Base-by-base conservation (phyloP, 2,888 invertebrate genomes). In the Nomada fucata region DNA sequence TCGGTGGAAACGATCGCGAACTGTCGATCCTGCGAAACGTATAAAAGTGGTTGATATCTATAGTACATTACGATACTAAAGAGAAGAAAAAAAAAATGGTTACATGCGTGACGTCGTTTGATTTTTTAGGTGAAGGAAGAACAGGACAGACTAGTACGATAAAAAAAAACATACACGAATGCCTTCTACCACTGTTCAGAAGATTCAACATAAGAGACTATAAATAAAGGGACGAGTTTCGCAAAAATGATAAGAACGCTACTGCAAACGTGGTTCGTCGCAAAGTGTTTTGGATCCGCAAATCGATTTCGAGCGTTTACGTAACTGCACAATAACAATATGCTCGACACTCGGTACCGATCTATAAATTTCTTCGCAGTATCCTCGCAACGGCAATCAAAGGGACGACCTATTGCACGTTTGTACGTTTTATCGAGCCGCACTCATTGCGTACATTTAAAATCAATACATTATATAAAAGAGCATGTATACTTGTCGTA, bases 351-450 rank as follows among this genome's bases (percentile, higher is more conserved):
- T 65, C 60, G 61, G 52, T 36, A 69, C 23, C 36, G 60, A 57
- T 72, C 52, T 18, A 59, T 63, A 20, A 50, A 50, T 71, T 47
- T 50, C 44, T 59, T 7, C 18, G 9, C 2, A 23, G n/a, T 53
- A 18, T 47, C n/a, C 26, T 15, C 18, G 36, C 26, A 36, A 71
- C 67, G 57, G 67, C 68, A 74, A 67, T 50, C 26, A 44, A 61
- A 69, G 70, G 72, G 57, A 71, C 59, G 76, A 78, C 78, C 76
- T 86, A 80, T 86, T 82, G 82, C 85, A 86, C 10, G 18, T 59
- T 10, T 60, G 20, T 44, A 55, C 63, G 26, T 53, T 65, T 79
- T 69, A 77, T 42, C 74, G 61, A 55, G 26, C 64, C 64, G 72
- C 79, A 64, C 69, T 77, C 69, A 76, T 75, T 69, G 65, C 29